Evolutionary conservation across 2,113 vertebrate species (phyloP), one percentile per base, ranked within the genome.

Genomic region (Dendrocopos noguchii): DNA sequence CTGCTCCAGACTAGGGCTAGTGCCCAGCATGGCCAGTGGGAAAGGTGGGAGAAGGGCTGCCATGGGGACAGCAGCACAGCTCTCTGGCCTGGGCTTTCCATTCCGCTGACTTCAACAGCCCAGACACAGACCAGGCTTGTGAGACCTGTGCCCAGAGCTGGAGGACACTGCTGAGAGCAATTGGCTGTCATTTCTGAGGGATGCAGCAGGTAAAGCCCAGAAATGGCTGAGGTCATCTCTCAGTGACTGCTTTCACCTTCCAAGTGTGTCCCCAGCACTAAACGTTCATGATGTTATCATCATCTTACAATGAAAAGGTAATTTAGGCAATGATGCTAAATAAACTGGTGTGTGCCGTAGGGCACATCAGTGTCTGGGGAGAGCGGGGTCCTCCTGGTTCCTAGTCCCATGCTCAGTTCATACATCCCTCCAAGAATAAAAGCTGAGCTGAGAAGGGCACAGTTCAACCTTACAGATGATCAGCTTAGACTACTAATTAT

Each of bases 381-480:
- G 50, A 73, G 34, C 24, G 77, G 77, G 90, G 42, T 92, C 77
- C 84, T 92, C 93, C 91, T 78, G 68, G 52, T 85, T 95, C 71
- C n/a, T 63, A 73, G 77, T 93, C 46, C 68, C 4, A 0, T 87
- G 88, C 76, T 96, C 46, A 50, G 60, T 84, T 84, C 70, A 82
- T 91, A 75, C 28, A 60, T 80, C 60, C 60, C 73, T 92, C 79
- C 57, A 91, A 88, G 89, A 90, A 93, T 76, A 92, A 91, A 91
- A 87, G 47, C 72, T 79, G 75, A 94, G 56, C 92, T 80, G 81
- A 84, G 87, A 82, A 91, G 95, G 95, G 82, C 90, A 90, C 85
- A 95, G 95, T 90, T 96, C 93, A 95, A 71, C 80, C 42, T 84
- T 83, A 72, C 76, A 93, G 83, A 87, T 91, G 86, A 95, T 95